These are phyloP conservation scores for Phaethornis superciliosus DNA, from an alignment of 2,113 vertebrate species.

Conservation along the genomic window DNA sequence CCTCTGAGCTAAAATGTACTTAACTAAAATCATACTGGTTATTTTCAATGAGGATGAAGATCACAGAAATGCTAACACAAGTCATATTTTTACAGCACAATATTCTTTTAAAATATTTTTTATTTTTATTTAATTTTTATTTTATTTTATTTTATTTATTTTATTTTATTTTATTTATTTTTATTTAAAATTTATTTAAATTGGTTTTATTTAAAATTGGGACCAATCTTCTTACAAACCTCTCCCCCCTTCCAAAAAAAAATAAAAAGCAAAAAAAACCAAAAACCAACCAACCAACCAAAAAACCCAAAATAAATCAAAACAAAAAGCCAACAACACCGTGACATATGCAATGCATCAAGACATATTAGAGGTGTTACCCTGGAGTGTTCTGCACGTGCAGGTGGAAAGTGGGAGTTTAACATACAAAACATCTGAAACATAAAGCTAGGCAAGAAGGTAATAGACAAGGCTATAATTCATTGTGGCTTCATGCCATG, in stretches of 20 bases:
- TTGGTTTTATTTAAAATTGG: neutral
- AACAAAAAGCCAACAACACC: too few species aligned
- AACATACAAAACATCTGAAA: slow-evolving; percentile 8
- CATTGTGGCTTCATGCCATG: neutral
- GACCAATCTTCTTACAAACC: neutral
- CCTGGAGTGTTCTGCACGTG: neutral
- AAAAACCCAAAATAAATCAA: too few species aligned
- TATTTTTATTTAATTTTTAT: too few species aligned
- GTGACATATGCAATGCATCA: slow-evolving; percentile 5
- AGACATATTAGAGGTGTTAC: neutral
- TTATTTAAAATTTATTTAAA: too few species aligned
- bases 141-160: too few species aligned
- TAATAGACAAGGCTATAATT: slow-evolving; percentile 31
- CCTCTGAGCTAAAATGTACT: neutral
- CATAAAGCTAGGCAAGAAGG: neutral
- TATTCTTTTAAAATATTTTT: too few species aligned
- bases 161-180: too few species aligned
- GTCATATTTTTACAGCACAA: neutral
- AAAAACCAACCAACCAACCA: too few species aligned
- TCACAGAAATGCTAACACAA: neutral
- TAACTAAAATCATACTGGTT: neutral
- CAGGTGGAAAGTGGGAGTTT: neutral
- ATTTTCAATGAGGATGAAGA: neutral
- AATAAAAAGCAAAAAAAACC: too few species aligned
- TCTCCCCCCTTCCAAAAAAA: too few species aligned